Conservation (phyloP, 2,113 vertebrate species). For the Butastur rufipennis region DNA sequence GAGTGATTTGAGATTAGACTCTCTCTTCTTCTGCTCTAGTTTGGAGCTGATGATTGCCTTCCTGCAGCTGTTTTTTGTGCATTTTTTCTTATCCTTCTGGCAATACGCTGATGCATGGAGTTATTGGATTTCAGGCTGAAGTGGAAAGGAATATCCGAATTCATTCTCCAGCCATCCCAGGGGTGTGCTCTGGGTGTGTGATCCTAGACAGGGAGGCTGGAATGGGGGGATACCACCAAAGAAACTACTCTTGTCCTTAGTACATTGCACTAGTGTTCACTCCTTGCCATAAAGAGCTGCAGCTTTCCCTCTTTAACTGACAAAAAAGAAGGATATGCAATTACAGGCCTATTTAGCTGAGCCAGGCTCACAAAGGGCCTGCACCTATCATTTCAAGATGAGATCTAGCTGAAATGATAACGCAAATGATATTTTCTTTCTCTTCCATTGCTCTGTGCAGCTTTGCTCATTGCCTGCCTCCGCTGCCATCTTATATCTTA, state of each 20-base stretch:
- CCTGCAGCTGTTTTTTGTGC: not conserved
- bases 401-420: not conserved
- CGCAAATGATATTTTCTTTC: not conserved
- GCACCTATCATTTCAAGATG: not conserved
- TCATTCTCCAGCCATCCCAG: not conserved
- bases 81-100: not conserved
- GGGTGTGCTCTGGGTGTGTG: not conserved
- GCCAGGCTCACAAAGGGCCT: not conserved
- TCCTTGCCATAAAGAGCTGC: not conserved
- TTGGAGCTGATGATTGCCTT: not conserved
- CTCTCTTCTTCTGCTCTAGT: not conserved
- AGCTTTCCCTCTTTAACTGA: not conserved
- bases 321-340: not conserved
- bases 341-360: not conserved
- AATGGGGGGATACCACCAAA: not conserved
- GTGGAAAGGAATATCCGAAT: not conserved
- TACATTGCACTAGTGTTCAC: not conserved
- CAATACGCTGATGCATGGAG: not conserved
- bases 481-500: not conserved
- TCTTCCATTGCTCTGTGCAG: not conserved
- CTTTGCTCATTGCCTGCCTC: not conserved
- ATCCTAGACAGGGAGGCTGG: not conserved
- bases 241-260: not conserved
- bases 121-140: slow-evolving; percentile 24
- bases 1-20: not conserved